These are phyloP conservation scores for Cecropterus lyciades DNA, from an alignment of 1,140 invertebrate genomes.

Conservation along the genomic window DNA sequence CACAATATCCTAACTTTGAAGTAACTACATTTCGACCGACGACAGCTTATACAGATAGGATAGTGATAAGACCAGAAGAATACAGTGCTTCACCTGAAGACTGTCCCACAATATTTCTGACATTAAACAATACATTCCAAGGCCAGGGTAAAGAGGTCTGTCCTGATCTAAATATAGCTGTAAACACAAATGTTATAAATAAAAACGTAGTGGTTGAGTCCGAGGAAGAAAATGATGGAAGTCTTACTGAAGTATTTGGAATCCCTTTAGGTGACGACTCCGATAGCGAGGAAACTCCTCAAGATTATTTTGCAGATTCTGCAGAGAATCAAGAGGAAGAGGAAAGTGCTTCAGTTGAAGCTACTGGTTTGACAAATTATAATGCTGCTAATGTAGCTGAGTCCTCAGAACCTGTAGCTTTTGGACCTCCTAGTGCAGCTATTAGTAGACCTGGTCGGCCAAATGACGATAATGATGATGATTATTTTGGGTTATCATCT, in stretches of 20 bases:
- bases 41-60: conserved; percentile 70
- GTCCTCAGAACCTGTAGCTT: conserved; percentile 50
- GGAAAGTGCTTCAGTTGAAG: conserved; percentile 67
- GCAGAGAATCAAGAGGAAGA: conserved; percentile 58
- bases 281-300: conserved; percentile 53
- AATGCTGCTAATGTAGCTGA: conserved; percentile 60
- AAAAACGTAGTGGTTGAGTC: conserved; percentile 75
- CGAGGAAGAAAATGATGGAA: conserved; percentile 66
- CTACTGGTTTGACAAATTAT: conserved; percentile 61
- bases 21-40: conserved; percentile 69
- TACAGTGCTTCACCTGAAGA: conserved; percentile 69
- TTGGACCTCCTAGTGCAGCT: conserved; percentile 50
- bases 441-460: conserved; percentile 53
- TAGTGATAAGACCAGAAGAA: conserved; percentile 76
- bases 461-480: conserved; percentile 59
- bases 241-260: conserved; percentile 65
- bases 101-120: conserved; percentile 75
- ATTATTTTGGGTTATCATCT: conserved; percentile 63
- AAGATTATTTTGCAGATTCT: conserved; percentile 58
- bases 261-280: conserved; percentile 58
- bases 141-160: conserved; percentile 76
- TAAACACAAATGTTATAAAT: conserved; percentile 77
- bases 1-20: conserved; percentile 60
- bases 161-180: conserved; percentile 79
- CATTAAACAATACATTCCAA: conserved; percentile 79